A percentile compares a stretch with the other conserved stretches of the same genome.
Evolutionary conservation across 1,140 invertebrate species (phyloP).

Genomic region (Caerostris darwini): DNA sequence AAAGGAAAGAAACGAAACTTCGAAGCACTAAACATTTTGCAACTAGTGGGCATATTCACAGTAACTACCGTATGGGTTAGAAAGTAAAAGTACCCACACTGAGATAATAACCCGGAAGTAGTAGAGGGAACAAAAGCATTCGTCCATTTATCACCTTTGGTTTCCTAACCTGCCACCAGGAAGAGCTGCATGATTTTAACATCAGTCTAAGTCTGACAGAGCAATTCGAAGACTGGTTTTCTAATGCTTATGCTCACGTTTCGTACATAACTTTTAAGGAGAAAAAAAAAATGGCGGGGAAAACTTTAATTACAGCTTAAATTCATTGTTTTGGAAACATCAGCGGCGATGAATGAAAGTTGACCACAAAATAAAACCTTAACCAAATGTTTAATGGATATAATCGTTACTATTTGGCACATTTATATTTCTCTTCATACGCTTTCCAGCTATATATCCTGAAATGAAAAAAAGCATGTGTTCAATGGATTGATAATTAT

Average conservation of each 20-base stretch:
- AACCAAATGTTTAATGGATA: too few species aligned
- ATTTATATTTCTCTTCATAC: too few species aligned
- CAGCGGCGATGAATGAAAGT: too few species aligned
- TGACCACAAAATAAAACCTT: too few species aligned
- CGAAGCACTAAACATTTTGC: not conserved
- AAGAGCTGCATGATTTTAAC: slow-evolving; percentile 27
- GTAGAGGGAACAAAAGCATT: slow-evolving; percentile 44
- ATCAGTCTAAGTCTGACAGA: not conserved
- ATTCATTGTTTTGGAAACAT: too few species aligned
- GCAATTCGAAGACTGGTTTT: slow-evolving; percentile 48
- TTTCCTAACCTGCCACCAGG: slow-evolving; percentile 58
- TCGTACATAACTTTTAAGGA: not conserved
- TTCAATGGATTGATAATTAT: too few species aligned
- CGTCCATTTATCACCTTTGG: slow-evolving; percentile 66
- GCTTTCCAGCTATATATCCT: too few species aligned
- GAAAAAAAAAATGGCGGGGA: too few species aligned
- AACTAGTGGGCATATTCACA: slow-evolving; percentile 28
- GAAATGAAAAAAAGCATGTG: too few species aligned
- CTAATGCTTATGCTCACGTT: slow-evolving; percentile 16
- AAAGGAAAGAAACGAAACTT: not conserved
- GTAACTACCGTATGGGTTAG: not conserved
- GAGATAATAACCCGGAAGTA: slow-evolving; percentile 68
- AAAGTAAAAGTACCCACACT: slow-evolving; percentile 6
- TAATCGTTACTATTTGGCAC: too few species aligned
- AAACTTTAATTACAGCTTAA: too few species aligned